phyloP scores from a whole-genome alignment of 2,888 invertebrate genomes.

The Himalopsyche japonica region DNA sequence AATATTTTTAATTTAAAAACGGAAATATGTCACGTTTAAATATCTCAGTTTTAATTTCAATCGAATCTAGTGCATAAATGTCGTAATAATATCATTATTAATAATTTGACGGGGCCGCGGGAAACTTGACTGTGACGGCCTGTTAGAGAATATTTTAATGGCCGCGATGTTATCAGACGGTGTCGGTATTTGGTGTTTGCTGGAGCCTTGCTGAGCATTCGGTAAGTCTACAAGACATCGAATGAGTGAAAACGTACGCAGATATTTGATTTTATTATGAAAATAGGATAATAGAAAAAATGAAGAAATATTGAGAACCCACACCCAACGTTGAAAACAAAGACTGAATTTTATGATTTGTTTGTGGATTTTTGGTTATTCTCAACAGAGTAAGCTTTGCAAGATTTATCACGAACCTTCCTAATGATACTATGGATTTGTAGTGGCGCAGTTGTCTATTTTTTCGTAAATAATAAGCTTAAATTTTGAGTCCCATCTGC shows the following conservation, averaged over 20 bases:
- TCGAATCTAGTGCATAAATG: conserved; percentile 10
- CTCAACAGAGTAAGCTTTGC: not conserved
- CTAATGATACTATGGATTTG: not conserved
- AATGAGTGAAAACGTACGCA: not conserved
- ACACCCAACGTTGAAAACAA: not conserved
- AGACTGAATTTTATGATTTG: not conserved
- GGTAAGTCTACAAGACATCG: not conserved
- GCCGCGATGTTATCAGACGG: conserved; percentile 38
- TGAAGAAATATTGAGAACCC: not conserved
- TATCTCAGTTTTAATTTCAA: conserved; percentile 2
- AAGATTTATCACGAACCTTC: not conserved
- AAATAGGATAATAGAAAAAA: not conserved
- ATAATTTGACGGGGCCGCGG: conserved; percentile 23
- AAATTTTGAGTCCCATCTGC: conserved; percentile 13
- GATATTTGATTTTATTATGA: not conserved
- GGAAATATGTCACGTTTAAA: not conserved
- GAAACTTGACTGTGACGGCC: conserved; percentile 29
- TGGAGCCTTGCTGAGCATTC: not conserved
- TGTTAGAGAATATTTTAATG: conserved; percentile 33
- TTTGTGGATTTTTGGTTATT: not conserved
- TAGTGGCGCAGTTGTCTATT: not conserved
- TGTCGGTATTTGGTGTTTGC: conserved; percentile 17
- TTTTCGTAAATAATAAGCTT: not conserved
- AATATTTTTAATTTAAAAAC: not conserved
- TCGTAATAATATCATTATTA: conserved; percentile 12